Evolutionary conservation across 2,113 vertebrate genomes (phyloP).

Genomic region (Vireo altiloquus): DNA sequence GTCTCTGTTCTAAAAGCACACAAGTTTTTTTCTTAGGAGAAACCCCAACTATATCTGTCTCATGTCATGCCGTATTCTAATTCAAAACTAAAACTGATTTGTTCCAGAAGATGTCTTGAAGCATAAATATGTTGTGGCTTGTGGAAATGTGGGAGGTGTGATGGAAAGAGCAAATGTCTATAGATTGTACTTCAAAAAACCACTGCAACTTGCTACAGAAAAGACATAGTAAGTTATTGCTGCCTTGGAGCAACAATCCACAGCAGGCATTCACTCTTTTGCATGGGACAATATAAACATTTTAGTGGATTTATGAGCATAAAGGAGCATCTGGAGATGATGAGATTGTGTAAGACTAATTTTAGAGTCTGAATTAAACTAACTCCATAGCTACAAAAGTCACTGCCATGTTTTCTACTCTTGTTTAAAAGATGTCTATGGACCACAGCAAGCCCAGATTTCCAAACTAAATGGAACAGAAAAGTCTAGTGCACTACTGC

Average conservation of each 20-base stretch:
- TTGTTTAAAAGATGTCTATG: neutral
- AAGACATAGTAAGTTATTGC: slow-evolving; percentile 47
- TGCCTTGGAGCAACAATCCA: slow-evolving; percentile 43
- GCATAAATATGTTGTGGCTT: slow-evolving; percentile 52
- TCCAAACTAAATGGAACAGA: neutral
- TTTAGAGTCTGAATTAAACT: slow-evolving; percentile 41
- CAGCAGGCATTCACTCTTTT: slow-evolving; percentile 37
- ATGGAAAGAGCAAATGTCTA: slow-evolving; percentile 55
- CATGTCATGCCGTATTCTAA: slow-evolving; percentile 26
- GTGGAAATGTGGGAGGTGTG: slow-evolving; percentile 60
- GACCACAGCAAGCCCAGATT: neutral
- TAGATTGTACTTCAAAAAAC: slow-evolving; percentile 48
- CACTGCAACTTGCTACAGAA: slow-evolving; percentile 40
- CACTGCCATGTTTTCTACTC: neutral
- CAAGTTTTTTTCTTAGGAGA: slow-evolving; percentile 4
- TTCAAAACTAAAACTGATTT: slow-evolving; percentile 50
- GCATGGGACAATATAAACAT: slow-evolving; percentile 53
- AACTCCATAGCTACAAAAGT: slow-evolving; percentile 1
- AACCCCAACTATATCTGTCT: slow-evolving; percentile 49
- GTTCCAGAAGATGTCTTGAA: slow-evolving; percentile 62
- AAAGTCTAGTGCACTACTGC: neutral
- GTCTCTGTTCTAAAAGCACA: slow-evolving; percentile 21
- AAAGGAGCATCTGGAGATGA: slow-evolving; percentile 61
- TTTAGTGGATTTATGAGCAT: slow-evolving; percentile 47
- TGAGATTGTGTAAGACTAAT: slow-evolving; percentile 62